Base-by-base conservation (phyloP, 2,888 invertebrate genomes). In the Cryptus viduatorius region DNA sequence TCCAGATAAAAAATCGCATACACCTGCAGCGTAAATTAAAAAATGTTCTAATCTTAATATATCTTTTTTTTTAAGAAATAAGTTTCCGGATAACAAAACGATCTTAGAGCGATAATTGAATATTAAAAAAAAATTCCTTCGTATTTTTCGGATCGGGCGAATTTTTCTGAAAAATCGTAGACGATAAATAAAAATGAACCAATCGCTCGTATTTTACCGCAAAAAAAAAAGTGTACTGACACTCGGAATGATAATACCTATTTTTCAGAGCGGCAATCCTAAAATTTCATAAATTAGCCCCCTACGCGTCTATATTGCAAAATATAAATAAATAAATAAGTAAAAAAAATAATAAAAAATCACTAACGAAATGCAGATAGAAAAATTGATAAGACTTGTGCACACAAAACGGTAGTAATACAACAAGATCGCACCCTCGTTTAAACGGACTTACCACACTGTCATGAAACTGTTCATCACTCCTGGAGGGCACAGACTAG, bases 381-480 rank as follows among this genome's bases (percentile, higher is more conserved):
- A 87, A 85, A 88, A 88, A 85, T 88, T 82, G 87, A 90, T 89
- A 92, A 93, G 92, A 92, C 93, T 94, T 94, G 93, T 94, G 93
- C 93, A 94, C 93, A 94, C 93, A 94, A 94, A 93, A 93, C 92
- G 88, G 88, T 79, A 91, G 90, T 91, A 91, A 88, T 92, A 92
- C 88, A 91, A 88, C 83, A 85, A 82, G 90, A 90, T 90, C 89
- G 90, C 89, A 90, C 91, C 91, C 91, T 91, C 83, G 90, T 90
- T 89, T 77, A 79, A 82, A 81, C 75, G 83, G 93, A 97, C 97
- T 97, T 96, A 97, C 97, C 97, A 97, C 94, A 97, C 96, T 94
- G 96, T 96, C 96, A 97, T 96, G 96, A 97, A 97, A 96, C 96
- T 97, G 96, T 97, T 97, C 96, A 97, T 96, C 95, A 97, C 96